Conservation (phyloP, 2,113 vertebrate genomes). For the Daphoenositta chrysoptera region DNA sequence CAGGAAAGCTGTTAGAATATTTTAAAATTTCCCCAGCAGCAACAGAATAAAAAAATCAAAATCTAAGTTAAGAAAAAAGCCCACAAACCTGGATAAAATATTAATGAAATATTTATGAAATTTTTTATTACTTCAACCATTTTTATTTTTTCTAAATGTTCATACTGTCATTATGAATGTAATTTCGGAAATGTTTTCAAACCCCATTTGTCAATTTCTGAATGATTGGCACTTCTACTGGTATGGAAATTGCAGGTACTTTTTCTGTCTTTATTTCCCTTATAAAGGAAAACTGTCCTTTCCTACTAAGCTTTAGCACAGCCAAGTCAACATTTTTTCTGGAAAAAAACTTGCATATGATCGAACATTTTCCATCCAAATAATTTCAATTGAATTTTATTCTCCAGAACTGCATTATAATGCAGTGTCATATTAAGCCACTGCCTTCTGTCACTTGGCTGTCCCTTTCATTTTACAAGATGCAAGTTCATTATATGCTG, state of each 20-base stretch:
- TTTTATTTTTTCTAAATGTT: background rate
- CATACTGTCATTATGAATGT: background rate
- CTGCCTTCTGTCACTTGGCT: conserved; percentile 57
- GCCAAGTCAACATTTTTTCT: background rate
- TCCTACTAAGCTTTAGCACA: background rate
- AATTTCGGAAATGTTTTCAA: background rate
- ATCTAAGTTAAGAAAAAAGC: background rate
- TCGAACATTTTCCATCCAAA: background rate
- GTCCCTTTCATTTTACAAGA: conserved; percentile 16
- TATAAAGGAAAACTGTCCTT: background rate
- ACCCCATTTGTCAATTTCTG: background rate
- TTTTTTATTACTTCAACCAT: background rate
- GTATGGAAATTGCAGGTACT: background rate
- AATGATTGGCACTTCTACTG: background rate
- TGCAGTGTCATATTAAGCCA: background rate
- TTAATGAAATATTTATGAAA: background rate
- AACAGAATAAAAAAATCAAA: background rate
- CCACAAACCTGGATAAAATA: background rate
- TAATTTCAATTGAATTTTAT: conserved; percentile 9
- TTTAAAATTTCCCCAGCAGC: background rate
- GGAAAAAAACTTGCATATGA: background rate
- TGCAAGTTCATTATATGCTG: conserved; percentile 16
- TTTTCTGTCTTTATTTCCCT: background rate
- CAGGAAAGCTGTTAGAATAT: background rate
- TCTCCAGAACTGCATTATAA: background rate